Evolutionary conservation across 2,113 vertebrate species (phyloP).

Genomic region (Rhinoptilus africanus): DNA sequence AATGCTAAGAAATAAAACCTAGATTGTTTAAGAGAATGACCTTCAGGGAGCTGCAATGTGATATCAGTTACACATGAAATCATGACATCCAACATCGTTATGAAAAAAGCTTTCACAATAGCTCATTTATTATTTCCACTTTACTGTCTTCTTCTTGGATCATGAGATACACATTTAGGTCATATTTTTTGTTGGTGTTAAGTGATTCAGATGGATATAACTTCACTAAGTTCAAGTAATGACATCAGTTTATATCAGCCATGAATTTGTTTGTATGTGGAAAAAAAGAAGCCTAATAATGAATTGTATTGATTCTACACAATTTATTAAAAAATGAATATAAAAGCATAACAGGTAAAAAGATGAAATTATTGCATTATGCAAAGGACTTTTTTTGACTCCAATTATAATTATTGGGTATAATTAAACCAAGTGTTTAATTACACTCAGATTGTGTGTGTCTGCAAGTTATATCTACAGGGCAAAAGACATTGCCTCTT

Average conservation of each 20-base stretch:
- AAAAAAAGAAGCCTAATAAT: background rate
- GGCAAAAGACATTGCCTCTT: background rate
- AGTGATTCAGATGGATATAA: background rate
- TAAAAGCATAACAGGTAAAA: background rate
- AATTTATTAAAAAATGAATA: background rate
- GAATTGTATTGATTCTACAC: background rate
- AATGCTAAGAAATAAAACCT: background rate
- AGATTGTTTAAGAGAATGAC: background rate
- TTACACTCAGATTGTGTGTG: background rate
- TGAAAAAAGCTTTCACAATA: background rate
- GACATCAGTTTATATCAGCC: background rate
- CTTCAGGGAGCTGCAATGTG: background rate
- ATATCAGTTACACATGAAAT: background rate
- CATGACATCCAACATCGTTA: background rate
- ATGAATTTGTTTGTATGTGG: background rate
- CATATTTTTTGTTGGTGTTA: background rate
- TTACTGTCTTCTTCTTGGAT: background rate
- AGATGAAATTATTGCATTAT: background rate
- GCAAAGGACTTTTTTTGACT: background rate
- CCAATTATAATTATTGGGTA: background rate
- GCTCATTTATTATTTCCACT: background rate
- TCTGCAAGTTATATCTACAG: background rate
- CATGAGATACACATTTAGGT: background rate
- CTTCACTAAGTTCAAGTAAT: background rate
- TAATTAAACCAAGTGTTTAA: background rate